Base-by-base conservation (phyloP, 2,113 vertebrate species). In the Mellivora capensis region DNA sequence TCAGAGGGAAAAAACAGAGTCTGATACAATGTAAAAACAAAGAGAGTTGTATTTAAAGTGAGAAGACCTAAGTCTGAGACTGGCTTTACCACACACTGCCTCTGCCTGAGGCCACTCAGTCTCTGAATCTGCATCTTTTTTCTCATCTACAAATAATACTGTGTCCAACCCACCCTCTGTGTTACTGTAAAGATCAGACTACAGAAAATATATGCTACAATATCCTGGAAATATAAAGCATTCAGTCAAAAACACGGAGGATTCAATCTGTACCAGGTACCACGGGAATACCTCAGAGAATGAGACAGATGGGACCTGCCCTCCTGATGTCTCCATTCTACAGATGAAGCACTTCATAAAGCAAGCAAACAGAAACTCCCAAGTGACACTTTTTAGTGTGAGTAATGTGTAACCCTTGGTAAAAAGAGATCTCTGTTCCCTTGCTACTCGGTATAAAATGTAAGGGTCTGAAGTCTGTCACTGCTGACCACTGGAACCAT, bases 141-240 rank as follows among this genome's bases (percentile, higher is more conserved):
- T 72, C 91, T 89, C 47, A 79, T 91, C 52, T 90, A 95, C 96
- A 98, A 88, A 71, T 20, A 81, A 77, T 6, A 61, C 21, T 52
- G 61, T 86, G 57, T 5, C 29, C 47, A 87, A 84, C 13, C 18
- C 15, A 89, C 21, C 6, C 44, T 81, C 3, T 85, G 74, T 2
- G 8, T 39, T 80, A 76, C 76, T 61, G 10, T 83, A 64, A 95
- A 91, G 67, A 39, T 67, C 52, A 82, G 31, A 88, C 12, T 64
- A 85, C 34, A 95, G 67, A 90, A 25, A 85, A 87, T 27, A 77
- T 12, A 82, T 64, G 77, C 29, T 69, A 42, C 67, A 77, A 25
- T 52, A 44, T 37, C 71, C 4, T 21, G 6, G 83, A 72, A 69
- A 25, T 72, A 44, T 42, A 93, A 59, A 91, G 62, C 52, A 69